Conservation (phyloP, 2,113 vertebrate genomes). For the Amazona guildingii region DNA sequence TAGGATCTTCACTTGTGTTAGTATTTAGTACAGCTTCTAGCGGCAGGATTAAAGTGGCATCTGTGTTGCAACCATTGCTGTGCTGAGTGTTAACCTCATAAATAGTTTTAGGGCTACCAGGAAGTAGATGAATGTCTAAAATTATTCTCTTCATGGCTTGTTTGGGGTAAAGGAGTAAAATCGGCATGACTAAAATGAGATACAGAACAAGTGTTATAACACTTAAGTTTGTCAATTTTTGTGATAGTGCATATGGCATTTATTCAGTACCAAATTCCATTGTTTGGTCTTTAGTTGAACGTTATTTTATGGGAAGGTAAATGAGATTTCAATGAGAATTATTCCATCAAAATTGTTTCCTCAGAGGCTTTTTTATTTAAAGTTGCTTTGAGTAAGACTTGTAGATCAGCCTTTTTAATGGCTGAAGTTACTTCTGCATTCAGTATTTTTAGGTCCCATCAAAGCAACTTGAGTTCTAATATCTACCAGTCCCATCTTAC, state of each 20-base stretch:
- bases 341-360: slow-evolving; percentile 50
- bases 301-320: slow-evolving; percentile 40
- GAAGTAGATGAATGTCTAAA: not conserved
- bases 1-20: not conserved
- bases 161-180: not conserved
- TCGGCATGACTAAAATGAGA: not conserved
- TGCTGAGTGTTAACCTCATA: not conserved
- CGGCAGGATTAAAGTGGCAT: not conserved
- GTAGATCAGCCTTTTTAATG: slow-evolving; percentile 57
- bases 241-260: not conserved
- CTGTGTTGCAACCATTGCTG: not conserved
- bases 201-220: not conserved
- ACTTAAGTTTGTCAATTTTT: not conserved
- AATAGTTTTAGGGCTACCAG: not conserved
- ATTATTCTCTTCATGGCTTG: not conserved
- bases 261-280: not conserved
- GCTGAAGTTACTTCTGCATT: slow-evolving; percentile 69
- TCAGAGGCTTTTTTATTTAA: slow-evolving; percentile 62
- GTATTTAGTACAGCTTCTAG: not conserved
- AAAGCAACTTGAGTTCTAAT: slow-evolving; percentile 76
- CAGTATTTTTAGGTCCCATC: slow-evolving; percentile 69
- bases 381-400: slow-evolving; percentile 71
- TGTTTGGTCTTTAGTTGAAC: slow-evolving; percentile 49
- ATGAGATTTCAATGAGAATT: slow-evolving; percentile 43
- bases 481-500: slow-evolving; percentile 81